Evolutionary conservation across 2,888 invertebrate species (phyloP), one percentile per base, ranked within the genome.

Genomic region (Choreutis nemorana): DNA sequence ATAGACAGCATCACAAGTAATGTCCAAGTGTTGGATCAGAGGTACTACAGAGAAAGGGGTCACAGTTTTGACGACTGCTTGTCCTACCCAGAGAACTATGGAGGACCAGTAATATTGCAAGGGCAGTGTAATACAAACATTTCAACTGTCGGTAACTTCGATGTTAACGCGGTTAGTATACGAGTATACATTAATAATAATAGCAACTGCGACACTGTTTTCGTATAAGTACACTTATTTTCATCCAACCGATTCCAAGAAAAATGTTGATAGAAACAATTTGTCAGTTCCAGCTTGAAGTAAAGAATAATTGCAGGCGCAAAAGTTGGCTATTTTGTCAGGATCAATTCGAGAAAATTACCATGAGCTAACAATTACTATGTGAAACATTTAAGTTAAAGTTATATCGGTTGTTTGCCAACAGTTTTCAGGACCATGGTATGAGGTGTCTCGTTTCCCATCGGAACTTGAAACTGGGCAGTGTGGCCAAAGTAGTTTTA

Each of bases 361-460:
- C n/a, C n/a, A n/a, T n/a, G n/a, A n/a, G n/a, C n/a, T n/a, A n/a
- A n/a, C n/a, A n/a, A n/a, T n/a, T n/a, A n/a, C n/a, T n/a, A n/a
- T n/a, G n/a, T n/a, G n/a, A n/a, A n/a, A n/a, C n/a, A 9, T 29
- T 26, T 30, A n/a, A 21, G 10, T 21, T 21, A 9, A 21, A 21
- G 4, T 21, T 5, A 21, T 3, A 21, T 21, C 5, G 22, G 8
- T 39, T 44, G n/a, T n/a, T n/a, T n/a, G n/a, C n/a, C n/a, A n/a
- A 5, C 44, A 78, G 77, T 77, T 73, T 29, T n/a, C 45, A 2
- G 75, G 71, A 1, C 35, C 42, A 0, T 78, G 78, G 78, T 50
- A 63, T 28, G 75, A 77, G 44, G 39, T 59, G 2, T 50, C 64
- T 1, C 49, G 71, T 2, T 75, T 60, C 52, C 77, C 78, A 1